Evolutionary conservation across 2,888 invertebrate genomes (phyloP).

Genomic region (Drymonia ruficornis): DNA sequence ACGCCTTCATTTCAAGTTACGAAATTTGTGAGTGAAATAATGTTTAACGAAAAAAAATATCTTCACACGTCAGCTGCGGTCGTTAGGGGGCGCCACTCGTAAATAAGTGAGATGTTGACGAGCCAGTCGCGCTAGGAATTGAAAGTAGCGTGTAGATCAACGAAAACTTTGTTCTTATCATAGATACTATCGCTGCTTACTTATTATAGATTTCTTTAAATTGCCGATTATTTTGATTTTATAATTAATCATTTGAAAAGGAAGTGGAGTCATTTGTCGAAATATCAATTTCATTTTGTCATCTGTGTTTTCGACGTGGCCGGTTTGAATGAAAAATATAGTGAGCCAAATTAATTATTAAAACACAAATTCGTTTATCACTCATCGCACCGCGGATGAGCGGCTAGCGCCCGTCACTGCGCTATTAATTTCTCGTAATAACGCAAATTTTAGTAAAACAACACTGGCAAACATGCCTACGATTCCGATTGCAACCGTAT

Average conservation of each 20-base stretch:
- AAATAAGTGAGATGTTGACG: slow-evolving; percentile 81
- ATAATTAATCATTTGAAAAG: no score
- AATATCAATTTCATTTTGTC: background rate
- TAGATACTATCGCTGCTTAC: no score
- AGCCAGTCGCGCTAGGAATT: slow-evolving; percentile 66
- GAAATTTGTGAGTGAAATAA: background rate
- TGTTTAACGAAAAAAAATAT: slow-evolving; percentile 4
- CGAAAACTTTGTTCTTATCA: background rate
- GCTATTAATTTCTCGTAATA: slow-evolving; percentile 56
- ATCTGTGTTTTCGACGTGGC: background rate
- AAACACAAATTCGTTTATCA: slow-evolving; percentile 48
- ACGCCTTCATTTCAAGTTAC: no score
- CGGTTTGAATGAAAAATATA: slow-evolving; percentile 11
- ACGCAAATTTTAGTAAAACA: slow-evolving; percentile 47
- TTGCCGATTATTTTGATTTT: no score
- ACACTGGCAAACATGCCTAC: slow-evolving; percentile 26
- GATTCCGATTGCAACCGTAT: background rate
- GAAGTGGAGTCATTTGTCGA: no score
- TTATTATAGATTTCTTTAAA: no score
- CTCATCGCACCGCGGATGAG: slow-evolving; percentile 42
- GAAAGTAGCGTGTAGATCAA: slow-evolving; percentile 48
- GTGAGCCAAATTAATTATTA: slow-evolving; percentile 40
- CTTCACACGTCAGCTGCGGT: slow-evolving; percentile 52
- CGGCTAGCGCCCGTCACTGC: slow-evolving; percentile 33
- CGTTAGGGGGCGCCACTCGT: slow-evolving; percentile 64